These are phyloP conservation scores for Drosophila nigricruria DNA, from an alignment of 2,888 invertebrate genomes.

Conservation along the genomic window DNA sequence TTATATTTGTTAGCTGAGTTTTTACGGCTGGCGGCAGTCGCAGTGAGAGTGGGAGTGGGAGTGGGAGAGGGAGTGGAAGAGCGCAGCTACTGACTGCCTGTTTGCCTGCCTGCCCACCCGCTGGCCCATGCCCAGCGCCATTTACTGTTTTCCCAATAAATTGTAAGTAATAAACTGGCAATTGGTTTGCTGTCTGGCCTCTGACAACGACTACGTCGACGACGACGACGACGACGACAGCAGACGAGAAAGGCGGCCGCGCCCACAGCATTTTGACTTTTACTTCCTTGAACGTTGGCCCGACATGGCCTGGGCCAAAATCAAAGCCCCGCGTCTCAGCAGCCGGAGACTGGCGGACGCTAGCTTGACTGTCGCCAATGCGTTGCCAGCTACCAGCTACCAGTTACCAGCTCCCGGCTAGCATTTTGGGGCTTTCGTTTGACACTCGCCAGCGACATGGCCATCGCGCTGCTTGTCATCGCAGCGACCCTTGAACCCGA, in stretches of 20 bases:
- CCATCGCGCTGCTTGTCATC: conserved; percentile 20
- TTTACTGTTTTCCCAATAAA: conserved; percentile 71
- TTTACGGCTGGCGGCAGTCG: conserved; percentile 59
- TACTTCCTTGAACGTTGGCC: conserved; percentile 55
- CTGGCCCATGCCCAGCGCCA: conserved; percentile 33
- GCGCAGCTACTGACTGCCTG: conserved; percentile 3
- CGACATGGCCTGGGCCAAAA: conserved; percentile 50
- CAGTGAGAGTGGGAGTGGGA: conserved; percentile 19
- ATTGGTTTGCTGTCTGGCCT: conserved; percentile 74
- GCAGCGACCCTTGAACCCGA: conserved; percentile 12
- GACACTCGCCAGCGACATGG: conserved; percentile 61
- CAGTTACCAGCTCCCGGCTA: conserved; percentile 16
- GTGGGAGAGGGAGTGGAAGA: conserved; percentile 25
- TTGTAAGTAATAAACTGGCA: conserved; percentile 79
- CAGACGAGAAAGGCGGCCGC: conserved; percentile 56
- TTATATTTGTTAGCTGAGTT: conserved; percentile 65
- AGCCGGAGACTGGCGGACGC: conserved; percentile 17
- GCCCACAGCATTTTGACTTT: conserved; percentile 71
- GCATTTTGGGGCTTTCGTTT: conserved; percentile 47
- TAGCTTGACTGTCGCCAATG: conserved; percentile 52
- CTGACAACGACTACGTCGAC: conserved; percentile 52
- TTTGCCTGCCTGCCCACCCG: not conserved
- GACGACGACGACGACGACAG: conserved; percentile 26
- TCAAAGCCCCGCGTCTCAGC: conserved; percentile 49
- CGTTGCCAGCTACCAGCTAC: conserved; percentile 18